These are phyloP conservation scores for Hesperophylax magnus DNA, from an alignment of 1,140 invertebrate species.

Conservation along the genomic window DNA sequence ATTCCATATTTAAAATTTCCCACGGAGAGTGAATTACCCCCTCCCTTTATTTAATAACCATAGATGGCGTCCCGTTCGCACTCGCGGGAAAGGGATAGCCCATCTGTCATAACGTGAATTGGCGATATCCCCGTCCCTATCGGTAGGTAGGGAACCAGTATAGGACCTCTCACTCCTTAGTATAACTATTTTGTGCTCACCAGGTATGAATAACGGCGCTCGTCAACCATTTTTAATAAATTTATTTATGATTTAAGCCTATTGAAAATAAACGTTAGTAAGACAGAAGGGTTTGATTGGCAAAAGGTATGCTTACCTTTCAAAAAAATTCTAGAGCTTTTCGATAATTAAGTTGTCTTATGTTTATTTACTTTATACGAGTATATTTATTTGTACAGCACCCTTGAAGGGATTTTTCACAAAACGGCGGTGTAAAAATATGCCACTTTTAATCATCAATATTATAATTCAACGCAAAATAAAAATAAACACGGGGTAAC, in stretches of 20 bases:
- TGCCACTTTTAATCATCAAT: no score
- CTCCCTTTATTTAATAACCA: slow-evolving; percentile 26
- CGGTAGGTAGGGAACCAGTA: neutral
- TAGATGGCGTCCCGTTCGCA: slow-evolving; percentile 5
- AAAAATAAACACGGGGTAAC: no score
- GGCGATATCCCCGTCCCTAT: slow-evolving; percentile 1
- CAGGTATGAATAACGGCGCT: slow-evolving; percentile 15
- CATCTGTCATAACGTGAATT: slow-evolving; percentile 39
- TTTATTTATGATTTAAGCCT: neutral
- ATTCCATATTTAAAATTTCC: slow-evolving; percentile 32
- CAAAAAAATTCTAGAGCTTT: no score
- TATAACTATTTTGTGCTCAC: slow-evolving; percentile 18
- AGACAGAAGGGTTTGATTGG: no score
- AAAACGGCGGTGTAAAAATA: no score
- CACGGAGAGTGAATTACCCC: slow-evolving; percentile 25
- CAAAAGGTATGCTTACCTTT: no score
- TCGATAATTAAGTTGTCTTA: no score
- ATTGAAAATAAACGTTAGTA: no score
- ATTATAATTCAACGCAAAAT: no score
- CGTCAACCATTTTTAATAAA: neutral
- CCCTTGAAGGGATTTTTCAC: no score
- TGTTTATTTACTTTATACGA: no score
- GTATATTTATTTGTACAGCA: no score
- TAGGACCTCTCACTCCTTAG: slow-evolving; percentile 27
- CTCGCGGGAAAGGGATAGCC: slow-evolving; percentile 20